These are phyloP conservation scores for Neolamprologus variostigma DNA, from an alignment of 2,113 vertebrate species.

Conservation along the genomic window DNA sequence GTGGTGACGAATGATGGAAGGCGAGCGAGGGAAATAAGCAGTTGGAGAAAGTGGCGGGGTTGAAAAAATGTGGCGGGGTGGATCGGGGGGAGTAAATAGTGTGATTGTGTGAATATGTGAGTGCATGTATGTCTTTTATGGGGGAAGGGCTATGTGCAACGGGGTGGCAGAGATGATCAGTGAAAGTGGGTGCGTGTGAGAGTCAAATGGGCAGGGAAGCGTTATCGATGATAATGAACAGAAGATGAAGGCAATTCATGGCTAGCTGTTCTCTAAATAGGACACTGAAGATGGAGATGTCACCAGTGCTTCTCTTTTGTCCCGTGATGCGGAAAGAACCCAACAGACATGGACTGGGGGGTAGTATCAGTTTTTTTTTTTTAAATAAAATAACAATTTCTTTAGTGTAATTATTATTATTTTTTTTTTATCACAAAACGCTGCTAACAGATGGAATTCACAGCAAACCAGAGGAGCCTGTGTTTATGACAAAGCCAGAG, in stretches of 20 bases:
- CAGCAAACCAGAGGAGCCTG: not conserved
- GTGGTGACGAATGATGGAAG: not conserved
- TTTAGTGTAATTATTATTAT: not conserved
- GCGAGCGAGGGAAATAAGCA: not conserved
- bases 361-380: not conserved
- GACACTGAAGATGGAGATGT: not conserved
- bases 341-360: not conserved
- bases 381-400: not conserved
- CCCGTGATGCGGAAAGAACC: not conserved
- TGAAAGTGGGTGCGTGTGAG: not conserved
- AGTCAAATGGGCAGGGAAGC: slow-evolving; percentile 46
- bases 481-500: not conserved
- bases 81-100: not conserved
- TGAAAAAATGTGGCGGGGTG: not conserved
- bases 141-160: not conserved
- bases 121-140: not conserved
- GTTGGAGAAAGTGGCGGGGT: not conserved
- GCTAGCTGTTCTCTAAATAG: slow-evolving; percentile 8
- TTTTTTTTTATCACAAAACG: not conserved
- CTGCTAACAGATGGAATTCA: not conserved
- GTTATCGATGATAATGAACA: slow-evolving; percentile 54
- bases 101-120: not conserved
- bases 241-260: slow-evolving; percentile 27
- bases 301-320: not conserved
- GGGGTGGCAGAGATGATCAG: not conserved